Percentiles rank a stretch among this genome's conserved stretches.
Conservation (phyloP, 2,888 invertebrate genomes). For the Epistrophella euchroma region DNA sequence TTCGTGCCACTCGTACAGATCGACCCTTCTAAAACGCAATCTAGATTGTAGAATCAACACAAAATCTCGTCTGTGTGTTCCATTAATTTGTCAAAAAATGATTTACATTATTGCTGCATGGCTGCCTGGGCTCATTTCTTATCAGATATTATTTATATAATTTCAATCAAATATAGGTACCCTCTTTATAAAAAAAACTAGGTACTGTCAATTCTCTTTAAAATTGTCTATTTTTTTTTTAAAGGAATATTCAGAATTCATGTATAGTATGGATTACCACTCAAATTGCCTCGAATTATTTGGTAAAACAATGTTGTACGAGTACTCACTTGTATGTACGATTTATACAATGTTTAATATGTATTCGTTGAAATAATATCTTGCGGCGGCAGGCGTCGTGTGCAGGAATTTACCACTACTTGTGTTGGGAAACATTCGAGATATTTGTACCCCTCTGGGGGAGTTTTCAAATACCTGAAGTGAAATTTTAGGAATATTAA, state of each 20-base stretch:
- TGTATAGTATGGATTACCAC: background rate
- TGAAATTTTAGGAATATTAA: slow-evolving; percentile 27
- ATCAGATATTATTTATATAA: background rate
- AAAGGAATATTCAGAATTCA: background rate
- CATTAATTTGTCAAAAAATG: slow-evolving; percentile 21
- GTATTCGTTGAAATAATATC: slow-evolving; percentile 14
- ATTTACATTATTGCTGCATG: background rate
- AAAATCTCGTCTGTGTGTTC: background rate
- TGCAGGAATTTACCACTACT: slow-evolving; percentile 54
- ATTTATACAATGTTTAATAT: slow-evolving; percentile 1
- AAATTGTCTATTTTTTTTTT: background rate
- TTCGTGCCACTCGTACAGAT: background rate
- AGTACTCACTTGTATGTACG: background rate
- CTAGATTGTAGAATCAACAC: background rate
- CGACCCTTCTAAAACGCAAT: background rate
- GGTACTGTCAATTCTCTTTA: background rate
- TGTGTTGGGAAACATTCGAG: slow-evolving; percentile 54
- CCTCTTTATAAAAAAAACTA: background rate
- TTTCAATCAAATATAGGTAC: background rate
- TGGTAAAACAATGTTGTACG: background rate
- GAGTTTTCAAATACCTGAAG: slow-evolving; percentile 1
- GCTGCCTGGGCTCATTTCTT: background rate
- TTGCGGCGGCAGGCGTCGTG: background rate
- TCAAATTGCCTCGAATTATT: background rate
- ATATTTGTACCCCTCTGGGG: slow-evolving; percentile 30